phyloP scores from a whole-genome alignment of 2,797 vertebrate genomes.

The Anguilla marmorata region DNA sequence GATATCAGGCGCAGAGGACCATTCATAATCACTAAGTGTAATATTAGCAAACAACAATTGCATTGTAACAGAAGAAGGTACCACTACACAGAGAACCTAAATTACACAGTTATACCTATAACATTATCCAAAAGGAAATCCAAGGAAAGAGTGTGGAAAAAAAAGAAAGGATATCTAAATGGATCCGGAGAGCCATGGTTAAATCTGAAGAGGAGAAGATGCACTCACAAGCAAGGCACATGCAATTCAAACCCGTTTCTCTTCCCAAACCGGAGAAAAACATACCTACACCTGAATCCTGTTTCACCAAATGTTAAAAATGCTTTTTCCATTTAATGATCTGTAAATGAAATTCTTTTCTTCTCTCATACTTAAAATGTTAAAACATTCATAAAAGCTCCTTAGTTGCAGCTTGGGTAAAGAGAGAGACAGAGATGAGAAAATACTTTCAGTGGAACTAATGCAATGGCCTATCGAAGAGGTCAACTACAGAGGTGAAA shows the following conservation, averaged over 20 bases:
- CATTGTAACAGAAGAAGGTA: no score
- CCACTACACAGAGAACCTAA: no score
- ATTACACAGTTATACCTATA: no score
- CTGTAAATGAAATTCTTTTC: background rate
- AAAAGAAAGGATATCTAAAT: no score
- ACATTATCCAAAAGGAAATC: no score
- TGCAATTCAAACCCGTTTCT: background rate
- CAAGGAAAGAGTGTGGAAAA: no score
- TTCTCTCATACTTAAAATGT: slow-evolving; percentile 38
- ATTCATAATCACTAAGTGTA: no score
- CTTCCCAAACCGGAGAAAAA: background rate
- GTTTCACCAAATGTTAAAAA: background rate
- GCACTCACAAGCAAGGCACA: background rate
- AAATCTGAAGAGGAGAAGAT: no score
- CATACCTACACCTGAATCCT: background rate
- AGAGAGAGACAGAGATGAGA: slow-evolving; percentile 43
- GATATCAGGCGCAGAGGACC: no score
- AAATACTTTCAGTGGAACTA: slow-evolving; percentile 58
- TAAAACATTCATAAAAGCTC: slow-evolving; percentile 50
- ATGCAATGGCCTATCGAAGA: slow-evolving; percentile 63
- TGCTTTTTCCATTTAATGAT: background rate
- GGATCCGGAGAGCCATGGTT: no score
- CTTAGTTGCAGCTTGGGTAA: slow-evolving; percentile 49
- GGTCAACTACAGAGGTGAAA: slow-evolving; percentile 67
- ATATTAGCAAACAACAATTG: no score